Base-by-base conservation (phyloP, 1,140 invertebrate genomes). In the Glomeris maerens region DNA sequence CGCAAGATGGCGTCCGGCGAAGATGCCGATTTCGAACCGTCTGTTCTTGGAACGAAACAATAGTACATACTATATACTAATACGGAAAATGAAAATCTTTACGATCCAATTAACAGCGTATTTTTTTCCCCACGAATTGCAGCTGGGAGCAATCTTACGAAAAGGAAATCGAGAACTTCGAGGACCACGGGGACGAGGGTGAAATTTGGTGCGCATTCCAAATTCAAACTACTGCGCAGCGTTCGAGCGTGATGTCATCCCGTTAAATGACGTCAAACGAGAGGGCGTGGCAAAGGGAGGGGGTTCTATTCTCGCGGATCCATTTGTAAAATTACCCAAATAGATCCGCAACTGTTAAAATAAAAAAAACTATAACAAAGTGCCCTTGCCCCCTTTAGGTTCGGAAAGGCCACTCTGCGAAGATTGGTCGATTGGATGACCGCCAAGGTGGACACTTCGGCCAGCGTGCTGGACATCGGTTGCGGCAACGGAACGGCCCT, bases 141-240 rank as follows among this genome's bases (percentile, higher is more conserved):
- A 82, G 80, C 67, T 95, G 91, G 92, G 81, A 92, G 60, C 68
- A 77, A 41, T 69, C 78, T 10, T 96, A 95, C 64, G 66, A 74
- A 42, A 72, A 71, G 49, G 91, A 95, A 70, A 76, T 92, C 28
- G 66, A 73, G 27, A 90, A 91, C 66, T 95, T 83, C 63, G 71
- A 79, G 45, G 77, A 78, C 52, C 76, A 83, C 64, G 88, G 87
- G 2, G 89, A 94, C 64, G 75, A 83, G 13, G 91, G 91, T 3
- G 90, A 95, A 64, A 74, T 93, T 31, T 94, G 90, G 90, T 95
- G n/a, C n/a, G n/a, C n/a, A n/a, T n/a, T n/a, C n/a, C n/a, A n/a
- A n/a, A n/a, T n/a, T n/a, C n/a, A n/a, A n/a, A n/a, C n/a, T n/a
- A n/a, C n/a, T n/a, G n/a, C n/a, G n/a, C n/a, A n/a, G n/a, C n/a